A percentile compares a stretch with the other conserved stretches of the same genome.
phyloP scores from a whole-genome alignment of 2,888 invertebrate genomes.

The Hirtodrosophila trivittata region DNA sequence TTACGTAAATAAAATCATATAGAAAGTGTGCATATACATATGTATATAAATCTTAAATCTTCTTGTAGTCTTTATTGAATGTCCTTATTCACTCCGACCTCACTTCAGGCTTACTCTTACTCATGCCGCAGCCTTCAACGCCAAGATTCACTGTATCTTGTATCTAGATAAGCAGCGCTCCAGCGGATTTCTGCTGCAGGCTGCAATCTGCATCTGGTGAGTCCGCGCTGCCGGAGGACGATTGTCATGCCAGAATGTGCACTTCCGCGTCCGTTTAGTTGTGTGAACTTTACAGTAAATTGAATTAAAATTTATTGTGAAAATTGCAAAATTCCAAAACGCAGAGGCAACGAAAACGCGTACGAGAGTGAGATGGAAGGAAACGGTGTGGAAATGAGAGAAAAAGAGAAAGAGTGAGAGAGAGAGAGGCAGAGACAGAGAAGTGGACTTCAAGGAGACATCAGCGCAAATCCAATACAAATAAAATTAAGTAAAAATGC shows the following conservation, averaged over 20 bases:
- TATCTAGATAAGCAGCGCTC: slow-evolving; percentile 38
- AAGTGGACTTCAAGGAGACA: slow-evolving; percentile 54
- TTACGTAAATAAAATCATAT: too few relatives aligned
- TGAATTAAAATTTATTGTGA: slow-evolving; percentile 81
- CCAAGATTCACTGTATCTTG: slow-evolving; percentile 43
- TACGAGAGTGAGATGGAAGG: slow-evolving; percentile 5
- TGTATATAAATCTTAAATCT: too few relatives aligned
- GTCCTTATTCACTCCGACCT: too few relatives aligned
- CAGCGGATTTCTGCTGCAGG: slow-evolving; percentile 41
- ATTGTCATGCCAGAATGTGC: slow-evolving; percentile 79
- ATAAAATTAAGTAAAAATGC: slow-evolving; percentile 79
- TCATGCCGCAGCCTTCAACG: neutral
- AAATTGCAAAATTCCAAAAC: slow-evolving; percentile 77
- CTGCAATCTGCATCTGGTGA: slow-evolving; percentile 33
- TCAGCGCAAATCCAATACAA: slow-evolving; percentile 77
- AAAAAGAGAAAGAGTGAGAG: neutral
- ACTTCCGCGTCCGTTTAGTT: slow-evolving; percentile 76
- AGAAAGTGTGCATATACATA: too few relatives aligned
- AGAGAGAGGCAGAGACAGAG: neutral
- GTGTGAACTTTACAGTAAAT: slow-evolving; percentile 74
- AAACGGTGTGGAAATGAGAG: too few relatives aligned
- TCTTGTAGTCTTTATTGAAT: too few relatives aligned
- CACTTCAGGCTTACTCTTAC: neutral
- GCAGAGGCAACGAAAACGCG: slow-evolving; percentile 32
- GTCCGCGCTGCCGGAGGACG: slow-evolving; percentile 49